Percentiles rank a stretch among this genome's conserved stretches.
Evolutionary conservation across 1,140 invertebrate species (phyloP).

Genomic region (Pantala flavescens): DNA sequence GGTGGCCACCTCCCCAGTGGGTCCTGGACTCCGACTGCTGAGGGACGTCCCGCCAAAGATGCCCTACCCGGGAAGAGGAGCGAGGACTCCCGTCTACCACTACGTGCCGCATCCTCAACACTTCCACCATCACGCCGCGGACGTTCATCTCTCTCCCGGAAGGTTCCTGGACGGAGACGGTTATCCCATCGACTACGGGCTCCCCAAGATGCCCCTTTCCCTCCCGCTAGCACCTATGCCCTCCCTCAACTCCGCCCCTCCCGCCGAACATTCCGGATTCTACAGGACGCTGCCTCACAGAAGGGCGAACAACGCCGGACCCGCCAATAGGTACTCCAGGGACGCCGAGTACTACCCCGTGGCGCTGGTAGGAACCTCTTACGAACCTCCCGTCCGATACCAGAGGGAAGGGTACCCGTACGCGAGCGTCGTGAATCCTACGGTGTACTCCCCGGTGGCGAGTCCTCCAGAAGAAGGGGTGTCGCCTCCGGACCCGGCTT

Average conservation of each 20-base stretch:
- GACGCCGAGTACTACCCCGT: slow-evolving; percentile 54
- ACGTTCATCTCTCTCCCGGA: slow-evolving; percentile 54
- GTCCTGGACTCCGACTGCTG: slow-evolving; percentile 24
- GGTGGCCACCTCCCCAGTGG: slow-evolving; percentile 34
- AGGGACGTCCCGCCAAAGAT: not conserved
- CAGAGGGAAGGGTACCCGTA: slow-evolving; percentile 67
- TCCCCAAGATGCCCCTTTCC: slow-evolving; percentile 50
- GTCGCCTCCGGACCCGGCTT: slow-evolving; percentile 33
- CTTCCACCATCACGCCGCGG: slow-evolving; percentile 48
- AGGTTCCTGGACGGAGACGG: slow-evolving; percentile 61
- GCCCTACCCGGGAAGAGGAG: not conserved
- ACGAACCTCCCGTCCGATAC: slow-evolving; percentile 49
- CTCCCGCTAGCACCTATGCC: slow-evolving; percentile 39
- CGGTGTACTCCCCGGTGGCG: slow-evolving; percentile 38
- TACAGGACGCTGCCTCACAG: slow-evolving; percentile 61
- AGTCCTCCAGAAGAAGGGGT: slow-evolving; percentile 28
- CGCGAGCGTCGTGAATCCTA: slow-evolving; percentile 26
- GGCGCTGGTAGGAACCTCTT: slow-evolving; percentile 25
- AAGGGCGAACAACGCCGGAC: slow-evolving; percentile 46
- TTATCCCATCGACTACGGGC: slow-evolving; percentile 66
- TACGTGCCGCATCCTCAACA: slow-evolving; percentile 37
- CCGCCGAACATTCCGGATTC: slow-evolving; percentile 36
- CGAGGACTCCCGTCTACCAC: slow-evolving; percentile 22
- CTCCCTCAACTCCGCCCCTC: slow-evolving; percentile 27
- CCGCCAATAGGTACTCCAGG: slow-evolving; percentile 43